A percentile compares a stretch with the other conserved stretches of the same genome.
Conservation (phyloP, 1,140 invertebrate genomes). For the Caenorhabditis inopinata region DNA sequence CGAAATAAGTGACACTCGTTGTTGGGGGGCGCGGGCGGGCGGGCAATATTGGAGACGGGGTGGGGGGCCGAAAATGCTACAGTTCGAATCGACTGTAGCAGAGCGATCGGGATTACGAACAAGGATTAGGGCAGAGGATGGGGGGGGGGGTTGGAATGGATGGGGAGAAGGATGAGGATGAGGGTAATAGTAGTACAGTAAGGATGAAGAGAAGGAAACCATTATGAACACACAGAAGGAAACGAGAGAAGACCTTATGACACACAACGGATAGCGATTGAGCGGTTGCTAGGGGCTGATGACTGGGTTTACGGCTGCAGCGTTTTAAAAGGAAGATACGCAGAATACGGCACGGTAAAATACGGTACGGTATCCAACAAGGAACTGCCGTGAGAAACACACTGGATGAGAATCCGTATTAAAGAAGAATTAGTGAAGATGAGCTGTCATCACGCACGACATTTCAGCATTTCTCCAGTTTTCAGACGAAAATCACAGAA, state of each 20-base stretch:
- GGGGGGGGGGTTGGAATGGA: background rate
- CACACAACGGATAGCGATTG: background rate
- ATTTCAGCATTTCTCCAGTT: too few relatives aligned
- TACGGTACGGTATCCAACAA: too few relatives aligned
- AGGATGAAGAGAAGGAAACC: background rate
- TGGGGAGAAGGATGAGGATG: background rate
- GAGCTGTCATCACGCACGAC: too few relatives aligned
- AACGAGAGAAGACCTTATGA: background rate
- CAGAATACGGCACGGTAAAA: too few relatives aligned
- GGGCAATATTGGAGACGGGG: too few relatives aligned
- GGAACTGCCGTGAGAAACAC: too few relatives aligned
- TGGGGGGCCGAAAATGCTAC: too few relatives aligned
- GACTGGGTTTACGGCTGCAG: background rate
- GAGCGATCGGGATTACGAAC: constrained; percentile 16
- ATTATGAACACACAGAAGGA: background rate
- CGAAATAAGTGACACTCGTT: background rate
- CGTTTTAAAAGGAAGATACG: too few relatives aligned
- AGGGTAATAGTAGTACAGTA: constrained; percentile 11
- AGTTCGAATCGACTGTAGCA: background rate
- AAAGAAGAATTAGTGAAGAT: too few relatives aligned
- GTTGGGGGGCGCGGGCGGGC: background rate
- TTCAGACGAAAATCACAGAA: too few relatives aligned
- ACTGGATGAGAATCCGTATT: too few relatives aligned
- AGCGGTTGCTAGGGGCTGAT: background rate
- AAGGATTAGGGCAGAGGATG: background rate